Percentiles rank a stretch among this genome's conserved stretches.
phyloP scores from a whole-genome alignment of 1,140 invertebrate genomes.

The Drosophila prosaltans region DNA sequence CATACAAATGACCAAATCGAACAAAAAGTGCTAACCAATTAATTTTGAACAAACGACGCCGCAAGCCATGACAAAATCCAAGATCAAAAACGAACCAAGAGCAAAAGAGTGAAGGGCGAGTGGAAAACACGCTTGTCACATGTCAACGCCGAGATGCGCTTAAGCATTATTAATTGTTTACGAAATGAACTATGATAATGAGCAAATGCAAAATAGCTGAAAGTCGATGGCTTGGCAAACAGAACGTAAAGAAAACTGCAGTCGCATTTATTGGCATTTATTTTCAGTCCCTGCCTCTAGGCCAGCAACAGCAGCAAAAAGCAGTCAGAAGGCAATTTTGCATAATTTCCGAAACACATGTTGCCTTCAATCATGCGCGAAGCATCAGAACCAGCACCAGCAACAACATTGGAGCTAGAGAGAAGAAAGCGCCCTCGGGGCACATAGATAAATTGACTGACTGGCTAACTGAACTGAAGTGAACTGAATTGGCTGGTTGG shows the following conservation, averaged over 20 bases:
- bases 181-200: conserved; percentile 80
- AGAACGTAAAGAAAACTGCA: conserved; percentile 40
- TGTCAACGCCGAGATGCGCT: conserved; percentile 78
- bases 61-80: not conserved
- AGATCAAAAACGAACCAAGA: not conserved
- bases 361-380: conserved; percentile 82
- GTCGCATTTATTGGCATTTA: conserved; percentile 47
- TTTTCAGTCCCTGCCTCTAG: conserved; percentile 29
- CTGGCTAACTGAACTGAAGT: conserved; percentile 56
- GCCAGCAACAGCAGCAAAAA: conserved; percentile 16
- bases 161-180: conserved; percentile 80
- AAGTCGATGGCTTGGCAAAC: conserved; percentile 41
- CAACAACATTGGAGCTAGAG: conserved; percentile 2
- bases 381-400: conserved; percentile 25
- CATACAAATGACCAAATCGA: conserved; percentile 66
- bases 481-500: conserved; percentile 22
- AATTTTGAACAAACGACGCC: conserved; percentile 15
- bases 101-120: not conserved
- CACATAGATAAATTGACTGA: conserved; percentile 79
- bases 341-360: conserved; percentile 83
- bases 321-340: conserved; percentile 72
- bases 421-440: conserved; percentile 55
- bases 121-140: conserved; percentile 14
- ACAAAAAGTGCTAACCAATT: conserved; percentile 18
- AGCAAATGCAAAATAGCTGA: conserved; percentile 67